phyloP scores from a whole-genome alignment of 1,140 invertebrate genomes.

The Sweltsa coloradensis region DNA sequence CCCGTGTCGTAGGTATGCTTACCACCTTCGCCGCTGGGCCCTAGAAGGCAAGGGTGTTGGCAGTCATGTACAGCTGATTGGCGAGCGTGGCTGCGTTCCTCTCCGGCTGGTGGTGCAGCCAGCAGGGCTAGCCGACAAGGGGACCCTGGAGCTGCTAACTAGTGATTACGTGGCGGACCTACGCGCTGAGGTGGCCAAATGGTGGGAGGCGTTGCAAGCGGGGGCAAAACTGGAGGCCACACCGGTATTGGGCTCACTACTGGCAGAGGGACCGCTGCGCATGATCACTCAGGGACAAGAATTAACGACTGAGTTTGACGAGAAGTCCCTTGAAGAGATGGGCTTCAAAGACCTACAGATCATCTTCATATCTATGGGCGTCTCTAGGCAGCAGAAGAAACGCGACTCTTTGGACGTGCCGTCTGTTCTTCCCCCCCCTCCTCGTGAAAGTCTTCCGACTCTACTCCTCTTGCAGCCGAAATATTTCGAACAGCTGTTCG shows the following conservation, averaged over 20 bases:
- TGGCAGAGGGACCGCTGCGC: slow-evolving; percentile 70
- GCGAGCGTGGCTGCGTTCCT: slow-evolving; percentile 37
- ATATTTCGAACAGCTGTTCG: slow-evolving; percentile 84
- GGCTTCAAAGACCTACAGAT: slow-evolving; percentile 80
- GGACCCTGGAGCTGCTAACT: slow-evolving; percentile 57
- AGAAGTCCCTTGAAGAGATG: slow-evolving; percentile 77
- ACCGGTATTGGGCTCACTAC: slow-evolving; percentile 42
- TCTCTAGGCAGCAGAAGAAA: slow-evolving; percentile 57
- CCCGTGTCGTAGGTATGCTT: slow-evolving; percentile 66
- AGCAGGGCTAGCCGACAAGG: slow-evolving; percentile 72
- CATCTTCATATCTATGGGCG: slow-evolving; percentile 80
- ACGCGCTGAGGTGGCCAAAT: slow-evolving; percentile 83
- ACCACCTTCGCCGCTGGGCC: slow-evolving; percentile 73
- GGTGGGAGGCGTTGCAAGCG: slow-evolving; percentile 60
- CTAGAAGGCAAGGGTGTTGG: slow-evolving; percentile 65
- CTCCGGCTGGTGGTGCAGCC: slow-evolving; percentile 72
- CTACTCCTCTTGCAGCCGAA: slow-evolving; percentile 68
- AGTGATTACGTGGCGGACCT: slow-evolving; percentile 81
- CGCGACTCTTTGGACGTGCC: slow-evolving; percentile 59
- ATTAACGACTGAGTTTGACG: slow-evolving; percentile 83
- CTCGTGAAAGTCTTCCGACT: slow-evolving; percentile 70
- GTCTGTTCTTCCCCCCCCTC: slow-evolving; percentile 63
- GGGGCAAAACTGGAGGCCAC: slow-evolving; percentile 23
- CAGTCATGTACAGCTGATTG: slow-evolving; percentile 49
- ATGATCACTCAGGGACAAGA: slow-evolving; percentile 92